phyloP scores from a whole-genome alignment of 2,888 invertebrate genomes.

The Embidobia sp. region DNA sequence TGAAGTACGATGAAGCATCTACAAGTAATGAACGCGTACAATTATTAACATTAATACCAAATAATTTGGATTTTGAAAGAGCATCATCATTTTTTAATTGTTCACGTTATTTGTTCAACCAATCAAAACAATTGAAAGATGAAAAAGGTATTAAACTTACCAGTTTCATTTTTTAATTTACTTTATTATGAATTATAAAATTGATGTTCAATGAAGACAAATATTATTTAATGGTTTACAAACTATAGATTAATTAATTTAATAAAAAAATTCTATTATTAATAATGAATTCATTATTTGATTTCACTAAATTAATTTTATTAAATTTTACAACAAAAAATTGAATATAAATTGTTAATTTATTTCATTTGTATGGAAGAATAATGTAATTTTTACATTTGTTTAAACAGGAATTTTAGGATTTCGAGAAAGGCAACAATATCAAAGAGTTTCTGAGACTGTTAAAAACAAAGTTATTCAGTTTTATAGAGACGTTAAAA shows the following conservation, averaged over 20 bases:
- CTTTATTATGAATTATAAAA: too few species aligned
- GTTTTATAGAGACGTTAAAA: slow-evolving; percentile 12
- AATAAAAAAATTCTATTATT: neutral
- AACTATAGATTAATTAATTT: too few species aligned
- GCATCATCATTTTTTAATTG: neutral
- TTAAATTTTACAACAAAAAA: neutral
- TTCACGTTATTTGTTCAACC: slow-evolving; percentile 8
- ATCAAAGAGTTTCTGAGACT: neutral
- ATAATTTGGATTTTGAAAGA: slow-evolving; percentile 3
- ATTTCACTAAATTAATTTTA: too few species aligned
- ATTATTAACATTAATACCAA: slow-evolving; percentile 5
- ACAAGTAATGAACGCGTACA: neutral
- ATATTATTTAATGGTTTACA: too few species aligned
- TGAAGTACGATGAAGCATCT: too few species aligned
- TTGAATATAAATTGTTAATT: too few species aligned
- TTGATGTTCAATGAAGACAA: too few species aligned
- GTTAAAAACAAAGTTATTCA: neutral
- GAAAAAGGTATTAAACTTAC: slow-evolving; percentile 1
- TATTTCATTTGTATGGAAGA: too few species aligned
- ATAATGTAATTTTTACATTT: too few species aligned
- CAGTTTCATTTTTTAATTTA: neutral
- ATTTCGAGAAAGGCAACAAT: neutral
- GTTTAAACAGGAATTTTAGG: slow-evolving; percentile 9
- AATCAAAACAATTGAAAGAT: neutral
- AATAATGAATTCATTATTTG: too few species aligned